Evolutionary conservation across 2,113 vertebrate genomes (phyloP), one percentile per base, ranked within the genome.

Genomic region (Gavia stellata): DNA sequence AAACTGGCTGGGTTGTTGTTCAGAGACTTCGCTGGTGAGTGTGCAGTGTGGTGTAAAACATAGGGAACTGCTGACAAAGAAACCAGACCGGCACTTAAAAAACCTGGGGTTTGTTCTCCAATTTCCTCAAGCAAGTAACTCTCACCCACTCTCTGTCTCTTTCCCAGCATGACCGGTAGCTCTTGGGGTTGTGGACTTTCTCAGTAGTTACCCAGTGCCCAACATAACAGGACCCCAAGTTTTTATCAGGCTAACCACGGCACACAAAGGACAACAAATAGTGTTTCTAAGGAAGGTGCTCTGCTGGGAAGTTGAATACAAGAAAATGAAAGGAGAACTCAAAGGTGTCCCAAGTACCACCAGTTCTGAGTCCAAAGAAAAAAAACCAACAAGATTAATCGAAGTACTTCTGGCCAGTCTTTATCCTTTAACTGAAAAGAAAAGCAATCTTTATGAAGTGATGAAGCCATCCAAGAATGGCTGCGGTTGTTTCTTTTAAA

Each of bases 401-500:
- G 71, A 52, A 68, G 21, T 68, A 61, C 23, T 38, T 45, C 50
- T 73, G 26, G 31, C 28, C 74, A 62, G 16, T 45, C 62, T 91
- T 95, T 85, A 38, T 38, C 47, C 47, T 72, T 56, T 61, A 77
- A 44, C 66, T 55, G 62, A 40, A 89, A 72, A 88, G 77, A 68
- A 91, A 65, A 93, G 33, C 28, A 80, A 47, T 90, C 70, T 89
- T 88, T 75, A 58, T 3, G 12, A 88, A 85, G 65, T 66, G 81
- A 73, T 86, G 91, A 91, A 95, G 44, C 74, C 70, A 56, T 56
- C 63, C 61, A 73, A 88, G 80, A 89, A 71, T 45, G 85, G 77
- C 81, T 92, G 53, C 2, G 3, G 38, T 92, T 89, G 71, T 74
- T 92, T 72, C 88, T 74, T 97, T 92, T 66, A 86, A 91, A 92